Percentiles rank a stretch among this genome's conserved stretches.
These are phyloP conservation scores for Bucco capensis DNA, from an alignment of 2,113 vertebrate species.

Conservation along the genomic window DNA sequence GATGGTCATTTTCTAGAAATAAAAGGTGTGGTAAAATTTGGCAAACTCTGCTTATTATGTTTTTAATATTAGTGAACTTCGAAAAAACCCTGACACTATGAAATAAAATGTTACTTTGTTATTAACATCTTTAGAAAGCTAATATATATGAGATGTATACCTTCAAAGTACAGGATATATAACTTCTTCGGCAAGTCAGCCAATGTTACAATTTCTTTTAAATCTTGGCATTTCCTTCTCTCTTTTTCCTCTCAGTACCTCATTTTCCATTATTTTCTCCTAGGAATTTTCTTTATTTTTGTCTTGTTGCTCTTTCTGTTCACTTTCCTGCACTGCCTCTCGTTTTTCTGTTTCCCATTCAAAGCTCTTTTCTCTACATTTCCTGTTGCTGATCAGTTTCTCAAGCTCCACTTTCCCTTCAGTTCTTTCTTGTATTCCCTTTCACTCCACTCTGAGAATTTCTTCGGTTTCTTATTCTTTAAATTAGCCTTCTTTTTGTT, in stretches of 20 bases:
- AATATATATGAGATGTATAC: not conserved
- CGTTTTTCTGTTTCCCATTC: not conserved
- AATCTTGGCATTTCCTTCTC: not conserved
- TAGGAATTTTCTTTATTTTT: not conserved
- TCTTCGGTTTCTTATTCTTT: not conserved
- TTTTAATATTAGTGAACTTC: not conserved
- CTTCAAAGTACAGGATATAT: not conserved
- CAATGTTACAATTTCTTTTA: not conserved
- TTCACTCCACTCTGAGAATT: not conserved
- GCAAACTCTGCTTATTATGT: not conserved
- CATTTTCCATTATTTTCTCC: not conserved
- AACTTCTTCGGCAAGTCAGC: not conserved
- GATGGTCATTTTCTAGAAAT: not conserved
- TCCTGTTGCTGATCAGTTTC: not conserved
- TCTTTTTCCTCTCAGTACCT: not conserved
- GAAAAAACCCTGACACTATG: not conserved
- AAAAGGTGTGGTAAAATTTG: not conserved
- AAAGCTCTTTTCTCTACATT: not conserved
- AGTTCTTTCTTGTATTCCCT: not conserved
- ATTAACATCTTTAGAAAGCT: not conserved
- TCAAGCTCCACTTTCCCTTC: not conserved
- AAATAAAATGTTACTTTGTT: not conserved
- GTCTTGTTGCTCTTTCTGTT: not conserved
- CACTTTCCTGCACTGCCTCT: not conserved
- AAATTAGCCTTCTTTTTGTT: not conserved